These are phyloP conservation scores for Drosophila ezoana DNA, from an alignment of 2,888 invertebrate genomes.

Conservation along the genomic window DNA sequence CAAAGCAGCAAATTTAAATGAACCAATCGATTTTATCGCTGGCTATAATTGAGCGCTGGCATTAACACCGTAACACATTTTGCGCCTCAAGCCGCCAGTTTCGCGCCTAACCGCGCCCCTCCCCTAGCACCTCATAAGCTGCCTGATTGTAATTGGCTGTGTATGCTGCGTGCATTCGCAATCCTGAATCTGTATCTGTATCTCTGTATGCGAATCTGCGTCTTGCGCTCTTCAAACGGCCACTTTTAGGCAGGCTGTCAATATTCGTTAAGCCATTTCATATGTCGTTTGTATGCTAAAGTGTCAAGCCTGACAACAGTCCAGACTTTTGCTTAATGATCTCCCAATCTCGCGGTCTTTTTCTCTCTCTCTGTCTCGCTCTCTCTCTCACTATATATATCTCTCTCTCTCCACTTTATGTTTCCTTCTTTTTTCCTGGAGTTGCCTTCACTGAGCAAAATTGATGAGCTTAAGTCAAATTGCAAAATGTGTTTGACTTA, in stretches of 20 bases:
- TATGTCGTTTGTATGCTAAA: conserved; percentile 77
- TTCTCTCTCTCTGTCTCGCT: neutral
- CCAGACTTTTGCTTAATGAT: conserved; percentile 80
- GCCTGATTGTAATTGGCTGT: conserved; percentile 54
- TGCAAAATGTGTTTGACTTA: too few relatives aligned
- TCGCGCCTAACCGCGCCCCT: neutral
- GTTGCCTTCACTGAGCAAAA: conserved; percentile 20
- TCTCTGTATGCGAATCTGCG: conserved; percentile 30
- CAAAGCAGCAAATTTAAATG: conserved; percentile 58
- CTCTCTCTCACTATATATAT: neutral
- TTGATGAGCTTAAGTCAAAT: neutral
- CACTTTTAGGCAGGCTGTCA: conserved; percentile 78
- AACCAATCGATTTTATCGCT: conserved; percentile 74
- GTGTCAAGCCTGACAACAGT: conserved; percentile 81
- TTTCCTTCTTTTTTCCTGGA: conserved; percentile 6
- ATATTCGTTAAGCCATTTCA: conserved; percentile 80
- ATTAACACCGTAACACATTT: conserved; percentile 75
- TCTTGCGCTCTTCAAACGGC: conserved; percentile 62
- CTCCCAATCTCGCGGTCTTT: conserved; percentile 28
- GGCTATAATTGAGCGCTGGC: conserved; percentile 63
- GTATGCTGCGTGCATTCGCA: conserved; percentile 48
- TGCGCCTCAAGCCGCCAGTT: conserved; percentile 27
- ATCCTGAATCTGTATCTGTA: conserved; percentile 28
- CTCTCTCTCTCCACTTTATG: neutral
- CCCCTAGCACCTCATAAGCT: conserved; percentile 35